Conservation (phyloP, 2,113 vertebrate species). For the Falco punctatus region DNA sequence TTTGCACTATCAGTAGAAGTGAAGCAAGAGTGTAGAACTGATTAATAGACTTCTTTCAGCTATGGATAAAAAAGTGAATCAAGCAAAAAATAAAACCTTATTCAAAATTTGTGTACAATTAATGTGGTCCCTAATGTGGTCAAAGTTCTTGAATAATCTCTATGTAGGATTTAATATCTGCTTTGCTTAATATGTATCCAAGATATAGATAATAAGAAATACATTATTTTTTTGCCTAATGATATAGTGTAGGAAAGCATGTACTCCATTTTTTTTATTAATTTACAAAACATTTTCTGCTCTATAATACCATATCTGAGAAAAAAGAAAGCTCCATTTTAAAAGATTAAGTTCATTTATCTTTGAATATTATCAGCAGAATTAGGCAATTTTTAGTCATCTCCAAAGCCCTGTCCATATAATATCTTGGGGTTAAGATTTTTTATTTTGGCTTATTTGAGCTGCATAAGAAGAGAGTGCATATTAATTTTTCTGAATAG, state of each 20-base stretch:
- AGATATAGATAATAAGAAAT: neutral
- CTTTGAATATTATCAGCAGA: neutral
- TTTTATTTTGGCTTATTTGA: neutral
- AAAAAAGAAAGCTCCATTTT: neutral
- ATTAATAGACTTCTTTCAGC: neutral
- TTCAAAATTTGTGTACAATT: neutral
- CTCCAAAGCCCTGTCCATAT: neutral
- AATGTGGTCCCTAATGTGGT: neutral
- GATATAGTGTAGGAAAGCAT: rapidly evolving
- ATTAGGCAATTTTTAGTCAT: neutral
- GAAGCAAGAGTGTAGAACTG: neutral
- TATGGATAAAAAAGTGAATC: neutral
- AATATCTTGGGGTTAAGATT: neutral
- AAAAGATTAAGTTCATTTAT: neutral
- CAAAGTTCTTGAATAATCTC: neutral
- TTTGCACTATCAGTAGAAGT: neutral
- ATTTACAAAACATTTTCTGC: neutral
- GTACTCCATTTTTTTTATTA: neutral
- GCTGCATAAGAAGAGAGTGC: neutral
- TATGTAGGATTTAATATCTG: neutral
- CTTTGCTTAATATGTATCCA: neutral
- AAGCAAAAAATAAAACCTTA: neutral
- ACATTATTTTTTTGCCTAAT: neutral
- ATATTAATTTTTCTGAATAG: neutral
- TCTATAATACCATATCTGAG: neutral